Base-by-base conservation (phyloP, 2,888 invertebrate species). In the Euplagia quadripunctaria region DNA sequence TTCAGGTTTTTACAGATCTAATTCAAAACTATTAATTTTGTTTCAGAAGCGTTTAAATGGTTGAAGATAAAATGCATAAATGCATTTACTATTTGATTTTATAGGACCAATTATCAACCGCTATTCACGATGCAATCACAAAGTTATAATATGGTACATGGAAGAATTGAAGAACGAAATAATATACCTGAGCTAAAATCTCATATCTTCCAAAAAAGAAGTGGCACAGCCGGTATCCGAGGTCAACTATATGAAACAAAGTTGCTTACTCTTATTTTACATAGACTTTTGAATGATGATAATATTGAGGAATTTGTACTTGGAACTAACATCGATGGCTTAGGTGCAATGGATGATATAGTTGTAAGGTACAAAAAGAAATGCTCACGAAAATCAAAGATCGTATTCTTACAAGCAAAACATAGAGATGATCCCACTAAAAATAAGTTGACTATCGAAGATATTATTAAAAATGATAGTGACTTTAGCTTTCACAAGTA, bases 171-270 rank as follows among this genome's bases (percentile, higher is more conserved):
- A 31, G 61, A 20, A 31, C 20, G 12, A 58, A 58, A 20, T 7
- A 8, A 6, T 9, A 2, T 9, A 11, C 20, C 20, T 43, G 43
- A 6, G 4, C 8, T 43, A 58, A n/a, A n/a, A 14, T 61, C 31
- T 14, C 14, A 17, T 61, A 31, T 20, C 3, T 61, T 31, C 14
- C 61, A 12, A 46, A 71, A 71, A 46, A n/a, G 43, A 16, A 52
- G 11, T 17, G 64, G 71, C 3, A 58, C 65, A 11, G 7, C 83
- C 3, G 85, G 81, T 12, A 68, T 84, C 3, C 73, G 79, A 61
- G 85, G 85, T 20, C 83, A 85, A 73, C 74, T 85, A 2, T 85
- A 85, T 51, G 85, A 85, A 79, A 83, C 81, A 31, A 85, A 85
- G 71, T 55, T 85, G 14, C 72, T 84, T 20, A 79, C 77, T 63